A percentile compares a stretch with the other conserved stretches of the same genome.
phyloP scores from a whole-genome alignment of 1,140 invertebrate genomes.

The Palaemon carinicauda region DNA sequence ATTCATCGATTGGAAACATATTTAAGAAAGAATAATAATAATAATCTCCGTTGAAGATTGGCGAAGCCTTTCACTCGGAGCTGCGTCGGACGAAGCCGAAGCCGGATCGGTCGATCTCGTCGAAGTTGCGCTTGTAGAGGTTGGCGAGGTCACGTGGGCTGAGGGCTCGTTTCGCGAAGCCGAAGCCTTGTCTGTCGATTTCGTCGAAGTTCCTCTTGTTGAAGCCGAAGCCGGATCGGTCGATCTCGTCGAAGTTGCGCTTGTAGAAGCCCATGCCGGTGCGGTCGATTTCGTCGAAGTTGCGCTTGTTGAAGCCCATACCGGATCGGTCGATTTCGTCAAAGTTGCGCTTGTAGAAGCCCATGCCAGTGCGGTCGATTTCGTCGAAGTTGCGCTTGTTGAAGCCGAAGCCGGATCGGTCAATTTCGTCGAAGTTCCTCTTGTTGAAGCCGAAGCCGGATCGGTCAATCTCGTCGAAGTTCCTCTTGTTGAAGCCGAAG shows the following conservation, averaged over 20 bases:
- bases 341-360: conserved; percentile 70
- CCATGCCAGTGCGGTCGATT: conserved; percentile 71
- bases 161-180: conserved; percentile 63
- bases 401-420: conserved; percentile 66
- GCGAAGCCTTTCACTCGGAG: conserved; percentile 65
- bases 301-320: conserved; percentile 68
- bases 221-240: conserved; percentile 62
- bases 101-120: conserved; percentile 69
- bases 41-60: too few species aligned
- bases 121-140: conserved; percentile 68
- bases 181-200: conserved; percentile 72
- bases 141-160: conserved; percentile 16
- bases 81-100: conserved; percentile 69
- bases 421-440: conserved; percentile 74
- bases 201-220: conserved; percentile 72
- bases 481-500: conserved; percentile 67
- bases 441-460: conserved; percentile 67
- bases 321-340: conserved; percentile 70
- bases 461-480: conserved; percentile 73
- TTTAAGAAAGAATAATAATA: neutral
- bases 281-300: conserved; percentile 73
- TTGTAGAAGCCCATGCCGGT: conserved; percentile 64
- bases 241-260: conserved; percentile 69
- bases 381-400: conserved; percentile 72
- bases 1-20: neutral